A percentile compares a stretch with the other conserved stretches of the same genome.
These are phyloP conservation scores for Caenorhabditis sinica DNA, from an alignment of 2,888 invertebrate genomes.

Conservation along the genomic window DNA sequence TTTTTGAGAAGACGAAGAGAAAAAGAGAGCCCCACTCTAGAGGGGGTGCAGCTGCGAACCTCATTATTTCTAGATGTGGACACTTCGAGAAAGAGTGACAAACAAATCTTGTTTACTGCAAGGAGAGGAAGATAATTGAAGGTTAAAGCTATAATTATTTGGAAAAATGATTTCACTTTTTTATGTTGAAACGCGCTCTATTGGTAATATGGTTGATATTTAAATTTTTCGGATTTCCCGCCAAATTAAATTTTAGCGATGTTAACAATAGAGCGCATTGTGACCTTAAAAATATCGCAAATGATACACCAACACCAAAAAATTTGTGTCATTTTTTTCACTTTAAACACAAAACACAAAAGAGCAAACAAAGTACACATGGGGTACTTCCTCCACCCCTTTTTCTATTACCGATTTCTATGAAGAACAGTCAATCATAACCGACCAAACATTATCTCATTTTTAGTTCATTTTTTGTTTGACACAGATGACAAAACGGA, in stretches of 20 bases:
- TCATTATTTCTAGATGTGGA: conserved; percentile 27
- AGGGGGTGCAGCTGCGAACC: conserved; percentile 22
- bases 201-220: too few species aligned
- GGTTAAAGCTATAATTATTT: neutral
- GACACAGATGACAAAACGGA: too few species aligned
- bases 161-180: neutral
- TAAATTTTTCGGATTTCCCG: too few species aligned
- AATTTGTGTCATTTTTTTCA: neutral
- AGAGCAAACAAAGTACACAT: conserved; percentile 54
- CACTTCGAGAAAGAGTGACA: neutral
- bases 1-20: too few species aligned
- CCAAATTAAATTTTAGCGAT: neutral
- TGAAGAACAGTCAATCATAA: conserved; percentile 50
- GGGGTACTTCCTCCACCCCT: neutral
- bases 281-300: too few species aligned
- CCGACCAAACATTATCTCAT: conserved; percentile 53
- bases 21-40: neutral
- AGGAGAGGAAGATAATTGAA: neutral
- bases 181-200: too few species aligned
- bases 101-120: conserved; percentile 50
- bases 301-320: neutral
- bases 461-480: neutral
- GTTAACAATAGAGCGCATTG: too few species aligned
- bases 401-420: neutral
- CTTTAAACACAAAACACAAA: conserved; percentile 28